Percentiles rank a stretch among this genome's conserved stretches.
phyloP scores from a whole-genome alignment of 2,888 invertebrate genomes.

The Drosophila suboccidentalis region DNA sequence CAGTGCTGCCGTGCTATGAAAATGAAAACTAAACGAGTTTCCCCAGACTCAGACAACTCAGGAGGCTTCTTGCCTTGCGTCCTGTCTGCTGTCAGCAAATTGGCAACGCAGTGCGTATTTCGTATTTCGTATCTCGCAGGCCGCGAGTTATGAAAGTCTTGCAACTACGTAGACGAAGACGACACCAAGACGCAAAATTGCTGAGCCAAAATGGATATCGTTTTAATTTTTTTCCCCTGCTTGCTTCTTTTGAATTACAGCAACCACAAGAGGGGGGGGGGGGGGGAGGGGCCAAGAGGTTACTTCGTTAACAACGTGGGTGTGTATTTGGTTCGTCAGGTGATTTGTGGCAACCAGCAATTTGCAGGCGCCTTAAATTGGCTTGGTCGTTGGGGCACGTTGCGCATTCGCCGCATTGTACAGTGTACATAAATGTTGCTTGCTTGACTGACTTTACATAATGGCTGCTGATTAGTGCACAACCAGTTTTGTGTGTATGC shows the following conservation, averaged over 20 bases:
- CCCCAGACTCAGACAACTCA: conserved; percentile 24
- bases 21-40: conserved; percentile 81
- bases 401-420: conserved; percentile 59
- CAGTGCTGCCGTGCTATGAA: conserved; percentile 48
- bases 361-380: conserved; percentile 63
- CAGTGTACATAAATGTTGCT: conserved; percentile 43
- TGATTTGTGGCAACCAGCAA: conserved; percentile 56
- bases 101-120: conserved; percentile 70
- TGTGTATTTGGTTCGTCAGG: conserved; percentile 39
- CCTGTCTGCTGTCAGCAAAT: conserved; percentile 73
- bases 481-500: background rate
- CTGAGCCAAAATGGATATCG: conserved; percentile 77
- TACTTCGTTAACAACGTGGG: conserved; percentile 30
- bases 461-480: conserved; percentile 72
- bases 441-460: conserved; percentile 74
- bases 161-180: conserved; percentile 16
- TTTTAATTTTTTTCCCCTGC: conserved; percentile 63
- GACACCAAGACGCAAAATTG: conserved; percentile 61
- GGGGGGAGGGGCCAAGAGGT: conserved; percentile 1
- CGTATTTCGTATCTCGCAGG: conserved; percentile 41
- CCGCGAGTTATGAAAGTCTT: conserved; percentile 46
- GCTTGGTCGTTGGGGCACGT: conserved; percentile 41
- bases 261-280: conserved; percentile 2
- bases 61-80: conserved; percentile 22
- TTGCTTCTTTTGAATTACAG: conserved; percentile 54